Evolutionary conservation across 2,113 vertebrate species (phyloP).

Genomic region (Salminus brasiliensis): DNA sequence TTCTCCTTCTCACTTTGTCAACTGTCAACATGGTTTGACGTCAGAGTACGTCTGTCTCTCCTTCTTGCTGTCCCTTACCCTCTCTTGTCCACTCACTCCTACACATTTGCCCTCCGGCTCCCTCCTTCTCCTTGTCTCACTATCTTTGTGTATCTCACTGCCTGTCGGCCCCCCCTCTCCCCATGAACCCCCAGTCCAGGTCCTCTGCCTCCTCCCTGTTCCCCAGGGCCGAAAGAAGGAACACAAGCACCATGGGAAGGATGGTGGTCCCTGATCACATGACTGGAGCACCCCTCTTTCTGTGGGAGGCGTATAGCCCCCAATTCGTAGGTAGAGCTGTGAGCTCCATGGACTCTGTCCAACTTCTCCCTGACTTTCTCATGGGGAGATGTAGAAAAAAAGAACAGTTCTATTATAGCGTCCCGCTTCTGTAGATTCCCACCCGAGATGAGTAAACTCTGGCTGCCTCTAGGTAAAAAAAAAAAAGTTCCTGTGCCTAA

Average conservation of each 20-base stretch:
- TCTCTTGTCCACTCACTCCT: constrained; percentile 41
- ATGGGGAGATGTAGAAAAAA: constrained; percentile 73
- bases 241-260: constrained; percentile 82
- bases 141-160: constrained; percentile 51
- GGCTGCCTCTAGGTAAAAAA: constrained; percentile 63
- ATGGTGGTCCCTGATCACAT: constrained; percentile 70
- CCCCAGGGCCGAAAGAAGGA: constrained; percentile 68
- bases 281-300: constrained; percentile 58
- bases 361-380: constrained; percentile 76
- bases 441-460: constrained; percentile 62
- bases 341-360: constrained; percentile 69
- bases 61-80: constrained; percentile 38
- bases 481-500: constrained; percentile 46
- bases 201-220: constrained; percentile 56
- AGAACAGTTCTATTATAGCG: constrained; percentile 62
- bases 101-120: constrained; percentile 34
- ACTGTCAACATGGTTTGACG: constrained; percentile 48
- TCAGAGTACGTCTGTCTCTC: constrained; percentile 40
- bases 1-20: constrained; percentile 54
- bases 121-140: constrained; percentile 49
- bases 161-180: constrained; percentile 10
- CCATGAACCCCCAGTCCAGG: not conserved
- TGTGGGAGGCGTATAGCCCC: constrained; percentile 62
- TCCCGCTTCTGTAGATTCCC: constrained; percentile 67
- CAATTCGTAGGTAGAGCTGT: constrained; percentile 67